A percentile compares a stretch with the other conserved stretches of the same genome.
phyloP scores from a whole-genome alignment of 1,140 invertebrate genomes.

The Mactra quadrangularis region DNA sequence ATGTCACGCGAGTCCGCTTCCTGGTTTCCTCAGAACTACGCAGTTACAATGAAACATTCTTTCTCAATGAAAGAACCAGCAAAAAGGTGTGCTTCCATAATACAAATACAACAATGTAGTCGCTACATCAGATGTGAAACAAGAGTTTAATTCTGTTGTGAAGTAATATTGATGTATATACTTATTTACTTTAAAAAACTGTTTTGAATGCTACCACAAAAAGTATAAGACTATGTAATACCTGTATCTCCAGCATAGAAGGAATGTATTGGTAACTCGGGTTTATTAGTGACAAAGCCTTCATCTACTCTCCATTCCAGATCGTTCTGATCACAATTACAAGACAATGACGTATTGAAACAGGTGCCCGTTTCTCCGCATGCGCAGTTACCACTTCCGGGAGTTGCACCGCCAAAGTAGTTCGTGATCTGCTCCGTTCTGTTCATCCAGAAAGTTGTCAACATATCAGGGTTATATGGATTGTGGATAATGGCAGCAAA shows the following conservation, averaged over 20 bases:
- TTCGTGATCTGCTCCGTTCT: conserved; percentile 57
- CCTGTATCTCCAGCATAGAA: conserved; percentile 78
- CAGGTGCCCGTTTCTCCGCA: conserved; percentile 73
- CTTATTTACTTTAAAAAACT: too few species aligned
- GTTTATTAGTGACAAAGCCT: conserved; percentile 72
- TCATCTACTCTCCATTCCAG: conserved; percentile 70
- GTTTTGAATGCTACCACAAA: too few species aligned
- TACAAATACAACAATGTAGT: too few species aligned
- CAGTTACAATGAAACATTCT: too few species aligned
- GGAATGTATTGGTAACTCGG: conserved; percentile 72
- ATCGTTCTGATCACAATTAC: conserved; percentile 78
- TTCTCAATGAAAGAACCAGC: too few species aligned
- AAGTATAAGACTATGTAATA: too few species aligned
- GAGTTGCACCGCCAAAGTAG: conserved; percentile 76
- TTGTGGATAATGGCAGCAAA: conserved; percentile 73
- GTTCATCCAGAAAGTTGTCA: conserved; percentile 76
- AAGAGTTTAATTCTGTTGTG: too few species aligned
- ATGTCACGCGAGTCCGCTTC: too few species aligned
- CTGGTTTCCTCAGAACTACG: too few species aligned
- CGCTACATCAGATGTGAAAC: too few species aligned
- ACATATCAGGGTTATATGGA: conserved; percentile 48
- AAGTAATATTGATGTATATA: too few species aligned
- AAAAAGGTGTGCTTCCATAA: too few species aligned
- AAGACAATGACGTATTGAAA: conserved; percentile 51
- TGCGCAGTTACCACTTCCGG: conserved; percentile 67